Percentiles rank a stretch among this genome's conserved stretches.
These are phyloP conservation scores for Lottia scabra DNA, from an alignment of 2,888 invertebrate species.

Conservation along the genomic window DNA sequence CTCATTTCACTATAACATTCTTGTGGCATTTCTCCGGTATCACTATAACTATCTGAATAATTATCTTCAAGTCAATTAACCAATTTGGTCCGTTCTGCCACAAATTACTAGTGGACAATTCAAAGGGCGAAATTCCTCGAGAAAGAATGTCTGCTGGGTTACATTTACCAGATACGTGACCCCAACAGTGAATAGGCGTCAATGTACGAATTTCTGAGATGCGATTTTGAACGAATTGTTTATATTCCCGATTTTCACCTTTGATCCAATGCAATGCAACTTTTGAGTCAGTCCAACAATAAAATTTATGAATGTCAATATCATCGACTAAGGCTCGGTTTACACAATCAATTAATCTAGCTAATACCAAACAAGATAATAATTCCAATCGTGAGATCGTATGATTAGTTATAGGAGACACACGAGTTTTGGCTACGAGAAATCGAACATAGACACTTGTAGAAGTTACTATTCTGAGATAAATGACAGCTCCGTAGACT, in stretches of 20 bases:
- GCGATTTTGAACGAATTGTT: not conserved
- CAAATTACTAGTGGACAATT: not conserved
- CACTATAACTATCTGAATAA: not conserved
- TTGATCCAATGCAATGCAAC: not conserved
- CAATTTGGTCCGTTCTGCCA: not conserved
- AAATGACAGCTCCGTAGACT: no score
- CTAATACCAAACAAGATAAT: not conserved
- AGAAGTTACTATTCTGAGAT: no score
- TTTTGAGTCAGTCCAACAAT: not conserved
- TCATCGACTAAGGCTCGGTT: not conserved
- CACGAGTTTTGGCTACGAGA: not conserved
- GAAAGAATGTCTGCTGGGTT: not conserved
- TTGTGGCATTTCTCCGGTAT: not conserved
- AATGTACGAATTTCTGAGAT: not conserved
- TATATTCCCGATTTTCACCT: not conserved
- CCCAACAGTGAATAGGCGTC: not conserved
- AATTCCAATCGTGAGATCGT: not conserved
- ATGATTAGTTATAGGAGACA: not conserved
- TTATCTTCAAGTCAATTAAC: not conserved
- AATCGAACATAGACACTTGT: not conserved
- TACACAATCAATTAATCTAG: not conserved
- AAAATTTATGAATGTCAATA: not conserved
- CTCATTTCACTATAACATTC: not conserved
- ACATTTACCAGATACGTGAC: not conserved
- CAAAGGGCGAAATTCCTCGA: not conserved